Base-by-base conservation (phyloP, 2,888 invertebrate genomes). In the Troilus luridus region DNA sequence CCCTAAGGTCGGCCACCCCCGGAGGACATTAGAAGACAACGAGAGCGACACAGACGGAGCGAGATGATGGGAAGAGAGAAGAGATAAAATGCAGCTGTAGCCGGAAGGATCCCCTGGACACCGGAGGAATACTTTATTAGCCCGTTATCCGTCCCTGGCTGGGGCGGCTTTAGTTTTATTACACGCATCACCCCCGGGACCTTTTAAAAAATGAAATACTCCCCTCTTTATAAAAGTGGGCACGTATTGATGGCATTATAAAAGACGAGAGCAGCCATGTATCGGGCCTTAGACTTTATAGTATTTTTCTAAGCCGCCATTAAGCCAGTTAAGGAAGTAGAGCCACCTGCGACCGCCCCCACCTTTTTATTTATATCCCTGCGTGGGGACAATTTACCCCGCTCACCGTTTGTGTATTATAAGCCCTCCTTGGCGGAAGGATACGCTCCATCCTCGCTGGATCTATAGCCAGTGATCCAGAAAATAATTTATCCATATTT, bases 211-310 rank as follows among this genome's bases (percentile, higher is more conserved):
- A 90, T 90, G 90, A 90, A 90, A 90, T 85, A 90, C 90, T 11
- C 60, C 81, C 85, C 85, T 90, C 62, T 90, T 90, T 90, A 90
- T 90, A 85, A 90, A 90, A 90, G 90, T 90, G 81, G 90, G 90
- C 90, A 90, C 90, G 90, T 90, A 90, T 90, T 90, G 90, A 90
- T 90, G 90, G 90, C 56, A 90, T 90, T 90, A 90, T 90, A 90
- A 90, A 90, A 85, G 81, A 54, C 81, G 54, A 54, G 41, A 17
- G 17, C 77, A 19, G 81, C 19, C 9, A 21, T 56, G 54, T 54
- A 81, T 81, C 54, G 81, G 81, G 81, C 81, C 81, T 81, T 72
- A 89, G 27, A 89, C 89, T 89, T 89, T 72, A 89, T 89, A 89
- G 89, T 89, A 89, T 72, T 89, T 72, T 89, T 89, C 67, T 89